Conservation (phyloP, 2,888 invertebrate genomes). For the Papilio demoleus region DNA sequence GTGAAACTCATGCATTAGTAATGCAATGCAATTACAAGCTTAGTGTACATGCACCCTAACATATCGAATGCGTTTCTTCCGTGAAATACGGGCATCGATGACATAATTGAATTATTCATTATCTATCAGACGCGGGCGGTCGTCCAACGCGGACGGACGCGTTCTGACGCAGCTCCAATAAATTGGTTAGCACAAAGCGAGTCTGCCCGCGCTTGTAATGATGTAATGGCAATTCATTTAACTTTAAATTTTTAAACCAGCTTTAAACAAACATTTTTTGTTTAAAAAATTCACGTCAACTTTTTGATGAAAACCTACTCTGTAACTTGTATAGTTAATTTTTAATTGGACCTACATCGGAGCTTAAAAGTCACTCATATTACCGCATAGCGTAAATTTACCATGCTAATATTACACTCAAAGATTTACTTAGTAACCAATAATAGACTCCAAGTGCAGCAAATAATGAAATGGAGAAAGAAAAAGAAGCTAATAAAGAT, state of each 20-base stretch:
- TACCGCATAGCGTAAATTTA: too few relatives aligned
- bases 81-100: slow-evolving; percentile 42
- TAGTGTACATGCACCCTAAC: slow-evolving; percentile 17
- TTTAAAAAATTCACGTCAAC: neutral
- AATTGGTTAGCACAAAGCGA: slow-evolving; percentile 24
- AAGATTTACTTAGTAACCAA: neutral
- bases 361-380: too few relatives aligned
- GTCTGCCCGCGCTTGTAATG: slow-evolving; percentile 1
- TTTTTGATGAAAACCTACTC: neutral
- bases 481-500: neutral
- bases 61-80: slow-evolving; percentile 34
- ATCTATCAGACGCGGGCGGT: slow-evolving; percentile 40
- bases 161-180: slow-evolving; percentile 8
- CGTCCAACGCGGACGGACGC: slow-evolving; percentile 22
- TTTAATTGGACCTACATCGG: too few relatives aligned
- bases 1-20: too few relatives aligned
- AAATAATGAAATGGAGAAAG: neutral
- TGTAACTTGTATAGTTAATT: neutral
- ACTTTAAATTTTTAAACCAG: slow-evolving; percentile 10
- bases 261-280: slow-evolving; percentile 15
- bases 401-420: too few relatives aligned
- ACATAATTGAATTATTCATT: slow-evolving; percentile 48
- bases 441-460: neutral
- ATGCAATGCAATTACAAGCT: neutral
- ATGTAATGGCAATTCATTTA: slow-evolving; percentile 21